These are phyloP conservation scores for Drosophila saltans DNA, from an alignment of 1,140 invertebrate species.

Conservation along the genomic window DNA sequence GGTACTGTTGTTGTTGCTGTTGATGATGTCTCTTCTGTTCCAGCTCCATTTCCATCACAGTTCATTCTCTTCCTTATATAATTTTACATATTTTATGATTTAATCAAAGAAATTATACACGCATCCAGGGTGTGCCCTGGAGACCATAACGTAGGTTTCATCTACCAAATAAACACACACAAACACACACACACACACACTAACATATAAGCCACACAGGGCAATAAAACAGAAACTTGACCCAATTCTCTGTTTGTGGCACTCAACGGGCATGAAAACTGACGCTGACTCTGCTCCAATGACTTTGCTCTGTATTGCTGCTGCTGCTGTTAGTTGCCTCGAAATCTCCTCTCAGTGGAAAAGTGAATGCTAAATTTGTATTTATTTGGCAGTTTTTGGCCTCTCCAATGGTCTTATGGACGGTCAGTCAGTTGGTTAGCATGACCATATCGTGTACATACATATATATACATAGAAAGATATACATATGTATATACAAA, in stretches of 20 bases:
- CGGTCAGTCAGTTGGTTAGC: slow-evolving; percentile 31
- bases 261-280: slow-evolving; percentile 52
- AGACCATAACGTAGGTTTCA: slow-evolving; percentile 31
- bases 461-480: slow-evolving; percentile 2
- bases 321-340: neutral
- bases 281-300: slow-evolving; percentile 43
- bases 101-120: slow-evolving; percentile 80
- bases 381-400: slow-evolving; percentile 33
- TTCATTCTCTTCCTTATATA: slow-evolving; percentile 39
- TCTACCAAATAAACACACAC: slow-evolving; percentile 21
- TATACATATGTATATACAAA: slow-evolving; percentile 2
- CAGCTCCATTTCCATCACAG: neutral
- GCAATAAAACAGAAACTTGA: slow-evolving; percentile 79
- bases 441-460: neutral
- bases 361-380: slow-evolving; percentile 23
- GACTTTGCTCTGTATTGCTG: slow-evolving; percentile 22
- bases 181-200: slow-evolving; percentile 14
- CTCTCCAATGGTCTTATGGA: slow-evolving; percentile 19
- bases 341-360: neutral
- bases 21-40: slow-evolving; percentile 17
- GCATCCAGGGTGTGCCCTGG: slow-evolving; percentile 59
- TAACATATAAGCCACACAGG: slow-evolving; percentile 27
- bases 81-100: slow-evolving; percentile 79
- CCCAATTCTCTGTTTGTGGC: slow-evolving; percentile 67
- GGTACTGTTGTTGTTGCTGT: slow-evolving; percentile 34